Conservation (phyloP, 2,888 invertebrate genomes). For the Zygaena filipendulae region DNA sequence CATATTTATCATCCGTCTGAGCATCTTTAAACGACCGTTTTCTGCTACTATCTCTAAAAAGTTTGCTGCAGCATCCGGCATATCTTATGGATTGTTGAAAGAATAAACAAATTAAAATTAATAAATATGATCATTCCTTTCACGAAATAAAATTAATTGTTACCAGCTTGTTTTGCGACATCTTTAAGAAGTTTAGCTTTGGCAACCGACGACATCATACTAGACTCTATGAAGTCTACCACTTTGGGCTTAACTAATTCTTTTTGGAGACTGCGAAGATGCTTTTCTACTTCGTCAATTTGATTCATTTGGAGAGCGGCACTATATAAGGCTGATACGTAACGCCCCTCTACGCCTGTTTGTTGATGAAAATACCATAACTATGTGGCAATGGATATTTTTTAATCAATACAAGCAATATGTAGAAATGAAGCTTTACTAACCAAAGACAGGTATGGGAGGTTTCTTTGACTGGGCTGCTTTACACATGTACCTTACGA, state of each 20-base stretch:
- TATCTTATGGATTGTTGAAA: constrained; percentile 32
- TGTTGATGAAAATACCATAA: too few relatives aligned
- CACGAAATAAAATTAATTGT: constrained; percentile 1
- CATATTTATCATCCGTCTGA: constrained; percentile 37
- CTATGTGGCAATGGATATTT: not conserved
- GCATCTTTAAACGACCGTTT: constrained; percentile 41
- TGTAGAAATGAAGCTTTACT: constrained; percentile 11
- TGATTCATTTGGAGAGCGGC: constrained; percentile 36
- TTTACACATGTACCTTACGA: constrained; percentile 25
- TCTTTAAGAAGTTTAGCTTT: constrained; percentile 36
- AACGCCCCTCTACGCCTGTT: constrained; percentile 44
- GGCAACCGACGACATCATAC: constrained; percentile 29
- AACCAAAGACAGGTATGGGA: constrained; percentile 43
- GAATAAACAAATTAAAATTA: constrained; percentile 1
- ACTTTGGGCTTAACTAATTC: constrained; percentile 33
- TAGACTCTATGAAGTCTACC: constrained; percentile 40
- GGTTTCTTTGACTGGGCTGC: constrained; percentile 21
- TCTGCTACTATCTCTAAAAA: constrained; percentile 44
- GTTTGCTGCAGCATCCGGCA: constrained; percentile 35
- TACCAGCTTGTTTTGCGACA: constrained; percentile 32
- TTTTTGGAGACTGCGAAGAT: constrained; percentile 27
- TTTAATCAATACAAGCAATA: not conserved
- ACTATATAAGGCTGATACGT: constrained; percentile 44
- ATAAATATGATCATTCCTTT: constrained; percentile 1
- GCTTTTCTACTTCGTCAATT: constrained; percentile 34